Evolutionary conservation across 2,797 vertebrate genomes (phyloP), one percentile per base, ranked within the genome.

Genomic region (Cichlasoma orientale): DNA sequence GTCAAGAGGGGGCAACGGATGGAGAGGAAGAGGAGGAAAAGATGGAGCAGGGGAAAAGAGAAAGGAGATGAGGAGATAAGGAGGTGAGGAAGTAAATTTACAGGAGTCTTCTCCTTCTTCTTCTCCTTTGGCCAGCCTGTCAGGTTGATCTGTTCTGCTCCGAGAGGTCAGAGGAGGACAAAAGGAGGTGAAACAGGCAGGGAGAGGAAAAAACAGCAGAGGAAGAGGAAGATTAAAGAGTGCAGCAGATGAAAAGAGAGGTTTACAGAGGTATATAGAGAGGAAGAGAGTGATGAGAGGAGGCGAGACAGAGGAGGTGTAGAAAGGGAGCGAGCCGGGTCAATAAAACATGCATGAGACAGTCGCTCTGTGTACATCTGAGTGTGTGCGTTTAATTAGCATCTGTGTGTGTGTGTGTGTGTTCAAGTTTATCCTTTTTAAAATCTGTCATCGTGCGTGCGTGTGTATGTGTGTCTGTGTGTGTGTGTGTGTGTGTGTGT

Each of bases 311-410:
- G 77, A 7, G 79, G 86, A 86, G 77, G 85, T 83, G 79, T 61
- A 82, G 79, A 88, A 61, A 75, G 79, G 59, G 21, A 79, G 57
- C 4, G 72, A 85, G 85, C 44, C 59, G 18, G 72, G 80, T 83
- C 77, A 75, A 87, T 88, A 83, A 90, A 90, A 89, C 86, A 89
- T 87, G 82, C 57, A 87, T 90, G 89, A 90, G 83, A 36, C 56
- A 21, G 74, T 76, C 41, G 16, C 82, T 74, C 41, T 74, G 78
- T 83, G 76, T 59, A 56, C 63, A 44, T 86, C n/a, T 56, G 54
- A 50, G 69, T 80, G 74, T 58, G 47, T 78, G 74, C 38, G 47
- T 73, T 77, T 73, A 58, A 77, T 82, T 82, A 74, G 80, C 63
- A 61, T 76, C 12, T n/a, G 55, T 36, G 69, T 58, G 63, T 52